Base-by-base conservation (phyloP, 1,140 invertebrate genomes). In the Parasteatoda tepidariorum region DNA sequence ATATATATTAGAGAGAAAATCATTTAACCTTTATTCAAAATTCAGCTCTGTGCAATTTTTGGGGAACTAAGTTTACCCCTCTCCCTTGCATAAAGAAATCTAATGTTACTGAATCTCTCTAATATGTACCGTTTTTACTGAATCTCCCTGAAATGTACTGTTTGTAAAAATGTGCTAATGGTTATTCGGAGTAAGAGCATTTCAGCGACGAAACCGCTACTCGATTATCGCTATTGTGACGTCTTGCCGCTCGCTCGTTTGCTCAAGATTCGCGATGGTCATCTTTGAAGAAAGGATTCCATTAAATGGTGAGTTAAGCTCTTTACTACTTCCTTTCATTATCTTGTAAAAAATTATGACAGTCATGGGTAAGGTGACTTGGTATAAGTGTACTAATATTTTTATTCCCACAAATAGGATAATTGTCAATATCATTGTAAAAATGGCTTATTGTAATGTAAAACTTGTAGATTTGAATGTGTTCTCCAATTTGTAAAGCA, bases 261-360 rank as follows among this genome's bases (percentile, higher is more conserved):
- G 57, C 57, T 48, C 7, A 9, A 48, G 7, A 22, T 7, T 26
- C n/a, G n/a, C 18, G 7, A 7, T 22, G 24, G 9, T 15, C 1
- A 59, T 22, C 2, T 15, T n/a, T n/a, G n/a, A 59, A 22, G 24
- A 22, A 22, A 59, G 24, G 57, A 59, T 59, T 26, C 2, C 26
- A 75, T 75, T 48, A 48, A 48, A 75, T 62, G 73, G 73, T 75
- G 73, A 75, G 73, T 75, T 75, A 5, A 41, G 15, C 41, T 75
- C 55, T 34, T 30, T 34, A 18, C n/a, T 28, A 13, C 13, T 28
- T 15, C 22, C 26, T 75, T 62, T 48, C 15, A 38, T 11, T 34
- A 59, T 59, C 34, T 24, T 34, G 1, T 26, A 0, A n/a, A 24
- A 24, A 3, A 13, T n/a, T 31, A 18, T 66, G 57, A 15, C 6